phyloP scores from a whole-genome alignment of 2,797 vertebrate genomes.

The Sitta carolinensis region DNA sequence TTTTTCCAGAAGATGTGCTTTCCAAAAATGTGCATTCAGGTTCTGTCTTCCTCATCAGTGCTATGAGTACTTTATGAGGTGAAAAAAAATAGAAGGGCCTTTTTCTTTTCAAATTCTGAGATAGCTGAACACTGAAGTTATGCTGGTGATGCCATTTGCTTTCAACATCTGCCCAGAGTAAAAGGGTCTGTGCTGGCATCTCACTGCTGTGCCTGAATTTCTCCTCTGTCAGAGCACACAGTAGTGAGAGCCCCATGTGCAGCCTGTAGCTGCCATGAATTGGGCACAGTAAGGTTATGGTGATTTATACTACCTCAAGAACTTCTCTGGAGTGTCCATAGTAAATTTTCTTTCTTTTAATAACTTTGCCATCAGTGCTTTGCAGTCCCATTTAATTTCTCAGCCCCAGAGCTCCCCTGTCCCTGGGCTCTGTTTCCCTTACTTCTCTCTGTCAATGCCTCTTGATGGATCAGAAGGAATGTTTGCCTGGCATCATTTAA shows the following conservation, averaged over 20 bases:
- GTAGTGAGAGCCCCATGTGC: background rate
- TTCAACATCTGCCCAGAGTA: background rate
- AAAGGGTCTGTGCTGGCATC: background rate
- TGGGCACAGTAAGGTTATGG: background rate
- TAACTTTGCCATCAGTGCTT: background rate
- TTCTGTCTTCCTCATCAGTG: background rate
- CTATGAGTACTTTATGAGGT: background rate
- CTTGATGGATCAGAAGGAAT: background rate
- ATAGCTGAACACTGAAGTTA: background rate
- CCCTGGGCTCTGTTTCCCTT: background rate
- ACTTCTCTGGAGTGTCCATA: background rate
- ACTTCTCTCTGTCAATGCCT: background rate
- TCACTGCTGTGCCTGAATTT: background rate
- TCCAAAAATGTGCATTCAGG: background rate
- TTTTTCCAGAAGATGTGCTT: background rate
- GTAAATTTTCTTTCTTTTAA: conserved; percentile 10
- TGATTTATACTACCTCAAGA: background rate
- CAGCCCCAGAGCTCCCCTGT: background rate
- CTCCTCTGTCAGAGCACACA: background rate
- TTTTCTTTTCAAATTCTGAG: background rate
- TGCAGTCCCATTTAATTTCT: background rate
- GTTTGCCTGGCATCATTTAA: background rate
- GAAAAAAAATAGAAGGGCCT: background rate
- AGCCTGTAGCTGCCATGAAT: background rate
- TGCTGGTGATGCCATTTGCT: background rate